Conservation (phyloP, 1,140 invertebrate species). For the Tribolium madens region DNA sequence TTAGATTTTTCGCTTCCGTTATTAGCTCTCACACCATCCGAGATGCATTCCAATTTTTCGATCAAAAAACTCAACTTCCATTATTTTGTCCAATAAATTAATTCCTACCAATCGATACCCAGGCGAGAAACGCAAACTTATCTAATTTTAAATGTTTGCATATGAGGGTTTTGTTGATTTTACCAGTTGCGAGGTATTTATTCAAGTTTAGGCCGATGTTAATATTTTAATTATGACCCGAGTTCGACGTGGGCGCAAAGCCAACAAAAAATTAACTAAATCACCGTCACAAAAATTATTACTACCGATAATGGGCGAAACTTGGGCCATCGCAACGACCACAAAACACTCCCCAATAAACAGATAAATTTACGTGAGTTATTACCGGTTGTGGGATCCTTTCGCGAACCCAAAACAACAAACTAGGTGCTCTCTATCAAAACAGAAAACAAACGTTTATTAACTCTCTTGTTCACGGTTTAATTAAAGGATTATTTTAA, state of each 20-base stretch:
- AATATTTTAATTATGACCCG: constrained; percentile 33
- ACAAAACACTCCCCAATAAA: constrained; percentile 10
- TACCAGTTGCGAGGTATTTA: background rate
- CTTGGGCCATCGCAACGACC: too few species aligned
- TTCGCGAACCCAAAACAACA: background rate
- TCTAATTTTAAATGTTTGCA: constrained; percentile 26
- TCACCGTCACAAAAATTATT: too few species aligned
- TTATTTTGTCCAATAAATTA: background rate
- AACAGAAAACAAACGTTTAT: constrained; percentile 2
- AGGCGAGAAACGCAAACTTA: constrained; percentile 2
- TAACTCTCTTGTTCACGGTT: background rate
- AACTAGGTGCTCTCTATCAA: constrained; percentile 5
- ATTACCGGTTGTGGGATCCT: constrained; percentile 18
- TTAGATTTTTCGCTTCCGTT: constrained; percentile 20
- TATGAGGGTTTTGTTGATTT: constrained; percentile 18
- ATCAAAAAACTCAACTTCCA: background rate
- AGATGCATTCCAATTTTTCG: constrained; percentile 14
- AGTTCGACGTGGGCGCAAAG: background rate
- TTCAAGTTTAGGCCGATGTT: background rate
- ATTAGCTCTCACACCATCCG: background rate
- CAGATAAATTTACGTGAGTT: constrained; percentile 27
- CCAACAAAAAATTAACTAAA: too few species aligned
- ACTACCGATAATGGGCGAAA: too few species aligned
- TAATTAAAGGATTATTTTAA: background rate
- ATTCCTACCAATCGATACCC: background rate